A percentile compares a stretch with the other conserved stretches of the same genome.
phyloP scores from a whole-genome alignment of 2,797 vertebrate genomes.

The Cryptoprocta ferox region DNA sequence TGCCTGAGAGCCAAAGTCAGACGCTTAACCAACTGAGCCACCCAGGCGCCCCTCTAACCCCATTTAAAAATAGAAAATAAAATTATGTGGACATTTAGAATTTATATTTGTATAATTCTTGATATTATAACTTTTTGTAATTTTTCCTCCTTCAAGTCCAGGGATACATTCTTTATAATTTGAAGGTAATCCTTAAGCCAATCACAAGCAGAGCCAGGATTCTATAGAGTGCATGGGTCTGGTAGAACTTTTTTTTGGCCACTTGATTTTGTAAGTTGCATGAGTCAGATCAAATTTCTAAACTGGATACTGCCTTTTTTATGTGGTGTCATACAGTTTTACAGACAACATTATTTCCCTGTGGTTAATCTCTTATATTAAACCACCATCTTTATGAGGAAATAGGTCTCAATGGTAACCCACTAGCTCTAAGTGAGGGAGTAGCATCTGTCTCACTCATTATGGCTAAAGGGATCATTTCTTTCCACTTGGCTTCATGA shows the following conservation, averaged over 20 bases:
- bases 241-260: not conserved
- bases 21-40: too few species aligned
- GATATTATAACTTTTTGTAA: not conserved
- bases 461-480: not conserved
- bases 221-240: not conserved
- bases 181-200: not conserved
- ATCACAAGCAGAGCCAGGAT: not conserved
- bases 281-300: slow-evolving; percentile 10
- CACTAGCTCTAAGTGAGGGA: not conserved
- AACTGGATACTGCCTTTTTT: not conserved
- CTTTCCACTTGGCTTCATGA: not conserved
- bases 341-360: not conserved
- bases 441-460: not conserved
- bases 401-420: not conserved
- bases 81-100: not conserved
- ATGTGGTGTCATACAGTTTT: not conserved
- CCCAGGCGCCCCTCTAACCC: too few species aligned
- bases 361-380: slow-evolving; percentile 7
- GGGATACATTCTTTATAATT: not conserved
- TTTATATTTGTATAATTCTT: not conserved
- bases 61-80: not conserved
- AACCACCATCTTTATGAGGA: not conserved
- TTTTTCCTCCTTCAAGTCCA: not conserved
- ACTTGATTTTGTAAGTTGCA: not conserved
- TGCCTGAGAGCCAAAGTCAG: too few species aligned